Conservation (phyloP, 2,888 invertebrate genomes). For the Cyaniris semiargus region DNA sequence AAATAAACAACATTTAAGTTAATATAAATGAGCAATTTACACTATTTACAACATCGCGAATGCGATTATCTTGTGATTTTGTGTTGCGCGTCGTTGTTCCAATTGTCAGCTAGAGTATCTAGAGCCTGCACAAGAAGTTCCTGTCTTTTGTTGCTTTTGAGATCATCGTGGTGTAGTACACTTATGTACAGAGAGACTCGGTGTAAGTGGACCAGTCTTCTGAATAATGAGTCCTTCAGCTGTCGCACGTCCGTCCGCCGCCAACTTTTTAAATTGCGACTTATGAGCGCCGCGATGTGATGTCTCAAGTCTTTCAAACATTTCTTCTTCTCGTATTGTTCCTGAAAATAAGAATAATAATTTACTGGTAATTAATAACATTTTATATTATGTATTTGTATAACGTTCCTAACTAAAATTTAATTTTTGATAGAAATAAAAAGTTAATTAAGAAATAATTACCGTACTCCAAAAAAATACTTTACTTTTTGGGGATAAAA, state of each 20-base stretch:
- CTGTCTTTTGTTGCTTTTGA: slow-evolving; percentile 54
- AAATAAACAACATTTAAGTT: slow-evolving; percentile 64
- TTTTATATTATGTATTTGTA: not conserved
- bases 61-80: slow-evolving; percentile 51
- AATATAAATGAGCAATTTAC: slow-evolving; percentile 69
- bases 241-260: slow-evolving; percentile 58
- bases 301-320: slow-evolving; percentile 76
- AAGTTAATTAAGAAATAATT: too few relatives aligned
- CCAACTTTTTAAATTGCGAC: slow-evolving; percentile 77
- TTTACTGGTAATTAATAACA: slow-evolving; percentile 15
- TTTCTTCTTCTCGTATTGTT: slow-evolving; percentile 57
- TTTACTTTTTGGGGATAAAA: too few relatives aligned
- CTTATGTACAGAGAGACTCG: slow-evolving; percentile 63
- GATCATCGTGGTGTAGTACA: slow-evolving; percentile 61
- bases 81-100: slow-evolving; percentile 59
- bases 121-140: slow-evolving; percentile 54
- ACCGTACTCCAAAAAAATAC: too few relatives aligned
- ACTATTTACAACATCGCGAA: slow-evolving; percentile 64
- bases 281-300: slow-evolving; percentile 74
- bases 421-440: too few relatives aligned
- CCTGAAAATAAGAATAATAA: slow-evolving; percentile 53
- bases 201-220: slow-evolving; percentile 66
- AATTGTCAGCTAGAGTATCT: slow-evolving; percentile 55
- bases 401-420: too few relatives aligned
- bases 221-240: slow-evolving; percentile 60